Evolutionary conservation across 2,797 vertebrate genomes (phyloP), one percentile per base, ranked within the genome.

Genomic region (Falco concolor): DNA sequence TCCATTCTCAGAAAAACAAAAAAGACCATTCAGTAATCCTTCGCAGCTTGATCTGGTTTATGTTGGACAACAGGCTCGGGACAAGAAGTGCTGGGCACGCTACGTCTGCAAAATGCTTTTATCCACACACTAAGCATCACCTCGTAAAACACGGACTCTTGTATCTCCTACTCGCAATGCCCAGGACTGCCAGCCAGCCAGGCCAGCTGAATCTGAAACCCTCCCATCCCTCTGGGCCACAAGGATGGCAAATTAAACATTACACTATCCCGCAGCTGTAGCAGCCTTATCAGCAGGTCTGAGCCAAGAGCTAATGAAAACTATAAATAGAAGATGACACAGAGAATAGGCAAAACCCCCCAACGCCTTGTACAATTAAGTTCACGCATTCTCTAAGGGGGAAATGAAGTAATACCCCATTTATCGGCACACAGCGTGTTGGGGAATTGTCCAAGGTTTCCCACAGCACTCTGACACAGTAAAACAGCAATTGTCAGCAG

Each of bases 361-460:
- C 5, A 68, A 87, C 85, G 76, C 65, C 47, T 75, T 30, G 23
- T 65, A 87, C 82, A 85, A 89, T 72, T 69, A 86, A 89, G 52
- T 54, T 61, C 76, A 59, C 32, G 36, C 28, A 53, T 81, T 54
- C 87, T 93, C 65, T 17, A 36, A 9, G 1, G 76, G 30, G 94
- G 73, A 96, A 95, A 87, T 87, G 70, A 95, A 90, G 89, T 80
- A 65, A 93, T 91, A n/a, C 54, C 69, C 83, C 24, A 2, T 45
- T 45, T 94, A 78, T 18, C 70, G 47, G 53, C 68, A 61, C 14
- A 72, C 13, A 50, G 60, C 23, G 13, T 0, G 1, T 49, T 52
- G 74, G 0, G 0, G 81, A 84, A 89, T 84, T 60, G 63, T 67
- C 89, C 75, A 42, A 56, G 78, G 69, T 91, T 95, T 93, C 72